These are phyloP conservation scores for Gymnogyps californianus DNA, from an alignment of 2,113 vertebrate genomes.

Conservation along the genomic window DNA sequence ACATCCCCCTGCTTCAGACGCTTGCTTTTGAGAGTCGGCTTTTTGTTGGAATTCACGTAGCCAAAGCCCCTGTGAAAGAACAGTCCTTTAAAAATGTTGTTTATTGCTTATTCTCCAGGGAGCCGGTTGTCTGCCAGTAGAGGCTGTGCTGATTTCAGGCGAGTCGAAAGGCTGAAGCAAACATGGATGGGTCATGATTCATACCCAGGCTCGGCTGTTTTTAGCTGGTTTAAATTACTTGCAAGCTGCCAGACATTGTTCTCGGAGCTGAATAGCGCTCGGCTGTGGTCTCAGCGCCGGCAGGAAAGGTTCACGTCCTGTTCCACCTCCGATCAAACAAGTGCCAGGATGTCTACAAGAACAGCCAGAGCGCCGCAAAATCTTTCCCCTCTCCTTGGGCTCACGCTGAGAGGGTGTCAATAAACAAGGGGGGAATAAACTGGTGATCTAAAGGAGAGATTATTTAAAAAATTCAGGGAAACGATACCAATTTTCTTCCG, in stretches of 20 bases:
- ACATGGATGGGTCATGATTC: neutral
- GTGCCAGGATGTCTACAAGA: conserved; percentile 7
- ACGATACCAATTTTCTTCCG: fast-evolving
- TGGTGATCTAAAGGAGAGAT: neutral
- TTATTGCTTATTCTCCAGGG: neutral
- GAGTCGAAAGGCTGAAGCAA: neutral
- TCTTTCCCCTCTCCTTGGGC: neutral
- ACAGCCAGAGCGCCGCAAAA: neutral
- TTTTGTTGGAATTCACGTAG: neutral
- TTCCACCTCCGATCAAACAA: neutral
- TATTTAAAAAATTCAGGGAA: neutral
- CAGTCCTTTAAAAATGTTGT: neutral
- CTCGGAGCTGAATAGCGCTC: neutral
- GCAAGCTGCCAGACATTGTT: conserved; percentile 44
- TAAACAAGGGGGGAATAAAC: neutral
- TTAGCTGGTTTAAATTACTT: neutral
- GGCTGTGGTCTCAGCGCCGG: neutral
- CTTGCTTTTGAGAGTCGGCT: neutral
- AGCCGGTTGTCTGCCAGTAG: neutral
- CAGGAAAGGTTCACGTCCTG: conserved; percentile 5
- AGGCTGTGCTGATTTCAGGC: neutral
- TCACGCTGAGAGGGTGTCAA: neutral
- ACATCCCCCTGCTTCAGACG: neutral
- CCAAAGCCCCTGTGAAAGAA: neutral
- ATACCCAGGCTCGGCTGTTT: neutral